A percentile compares a stretch with the other conserved stretches of the same genome.
These are phyloP conservation scores for Catocala sponsa DNA, from an alignment of 2,888 invertebrate genomes.

Conservation along the genomic window DNA sequence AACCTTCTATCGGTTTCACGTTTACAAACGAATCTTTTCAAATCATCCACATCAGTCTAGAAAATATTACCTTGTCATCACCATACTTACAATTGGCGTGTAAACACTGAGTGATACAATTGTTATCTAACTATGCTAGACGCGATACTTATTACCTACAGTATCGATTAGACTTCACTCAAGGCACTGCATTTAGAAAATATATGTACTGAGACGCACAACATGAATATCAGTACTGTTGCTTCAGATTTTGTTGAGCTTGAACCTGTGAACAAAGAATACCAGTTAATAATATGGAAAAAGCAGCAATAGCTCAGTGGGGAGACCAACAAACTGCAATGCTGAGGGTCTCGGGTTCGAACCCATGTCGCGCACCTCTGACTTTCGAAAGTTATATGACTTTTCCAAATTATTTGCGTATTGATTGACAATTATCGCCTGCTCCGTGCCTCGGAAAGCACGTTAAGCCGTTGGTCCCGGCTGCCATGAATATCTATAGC, in stretches of 20 bases:
- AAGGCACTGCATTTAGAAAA: conserved; percentile 85
- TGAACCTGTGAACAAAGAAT: conserved; percentile 69
- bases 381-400: too few species aligned
- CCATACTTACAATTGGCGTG: conserved; percentile 28
- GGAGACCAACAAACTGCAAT: too few species aligned
- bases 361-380: too few species aligned
- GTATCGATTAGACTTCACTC: conserved; percentile 71
- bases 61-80: conserved; percentile 20
- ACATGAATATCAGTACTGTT: conserved; percentile 54
- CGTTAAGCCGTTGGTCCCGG: too few species aligned
- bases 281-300: conserved; percentile 1
- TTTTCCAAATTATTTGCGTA: too few species aligned
- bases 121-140: conserved; percentile 62
- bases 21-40: neutral
- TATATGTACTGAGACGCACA: conserved; percentile 69
- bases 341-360: too few species aligned
- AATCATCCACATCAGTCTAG: conserved; percentile 11
- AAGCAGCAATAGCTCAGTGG: too few species aligned
- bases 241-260: conserved; percentile 53
- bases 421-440: too few species aligned
- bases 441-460: too few species aligned
- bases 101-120: conserved; percentile 49
- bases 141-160: conserved; percentile 44
- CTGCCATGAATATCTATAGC: too few species aligned
- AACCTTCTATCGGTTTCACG: neutral